Evolutionary conservation across 1,140 invertebrate species (phyloP), one percentile per base, ranked within the genome.

Genomic region (Chironomus striatipennis): DNA sequence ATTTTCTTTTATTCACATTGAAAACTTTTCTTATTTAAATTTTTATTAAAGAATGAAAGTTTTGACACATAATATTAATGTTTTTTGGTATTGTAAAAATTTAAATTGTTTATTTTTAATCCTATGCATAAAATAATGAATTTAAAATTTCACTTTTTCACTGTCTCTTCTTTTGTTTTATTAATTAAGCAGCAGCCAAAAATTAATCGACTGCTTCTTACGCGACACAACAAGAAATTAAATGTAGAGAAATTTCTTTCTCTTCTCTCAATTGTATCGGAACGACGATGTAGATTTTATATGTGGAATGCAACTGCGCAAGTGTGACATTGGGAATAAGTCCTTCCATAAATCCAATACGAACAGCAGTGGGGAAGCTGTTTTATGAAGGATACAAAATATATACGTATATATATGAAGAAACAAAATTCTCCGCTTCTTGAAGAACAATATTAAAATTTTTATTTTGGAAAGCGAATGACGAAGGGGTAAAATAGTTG

Each of bases 321-420:
- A n/a, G 47, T 15, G 47, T 57, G 47, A n/a, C 47, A 57, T 57
- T 57, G 47, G 47, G 47, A 57, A 57, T n/a, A n/a, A n/a, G n/a
- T 12, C 12, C n/a, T 57, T 57, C 47, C 47, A 57, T n/a, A 57
- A 57, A 57, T n/a, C n/a, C 47, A n/a, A 12, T 57, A 57, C 47
- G 12, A n/a, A n/a, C 47, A 57, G 12, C 47, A 57, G 47, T n/a
- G 47, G 47, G 47, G 47, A 57, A 57, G 24, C 24, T 57, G 12
- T 57, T 57, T 57, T 57, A 57, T 57, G 47, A 57, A 57, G 15
- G 10, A 12, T 57, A 57, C n/a, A n/a, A 57, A 12, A 57, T n/a
- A 15, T 57, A 15, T 15, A n/a, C 4, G 12, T 5, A 57, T n/a
- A 15, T 57, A 15, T 15, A n/a, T 15, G 12, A n/a, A n/a, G 47